Evolutionary conservation across 2,113 vertebrate genomes (phyloP).

Genomic region (Falcunculus frontatus): DNA sequence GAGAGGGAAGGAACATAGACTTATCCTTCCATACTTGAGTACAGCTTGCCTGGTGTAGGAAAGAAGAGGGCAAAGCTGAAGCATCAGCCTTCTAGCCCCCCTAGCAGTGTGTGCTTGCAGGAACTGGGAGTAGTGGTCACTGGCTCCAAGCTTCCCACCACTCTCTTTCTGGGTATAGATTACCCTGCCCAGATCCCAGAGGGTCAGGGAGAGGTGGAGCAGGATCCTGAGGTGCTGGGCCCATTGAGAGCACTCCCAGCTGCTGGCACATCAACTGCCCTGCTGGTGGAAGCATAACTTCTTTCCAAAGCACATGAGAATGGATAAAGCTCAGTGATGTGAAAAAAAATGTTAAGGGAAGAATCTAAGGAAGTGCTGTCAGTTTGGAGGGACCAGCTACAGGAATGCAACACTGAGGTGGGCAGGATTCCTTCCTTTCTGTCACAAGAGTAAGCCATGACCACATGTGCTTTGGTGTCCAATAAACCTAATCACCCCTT

Average conservation of each 20-base stretch:
- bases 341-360: constrained; percentile 10
- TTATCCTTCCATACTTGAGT: neutral
- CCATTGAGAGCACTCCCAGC: neutral
- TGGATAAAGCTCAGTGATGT: constrained; percentile 20
- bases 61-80: neutral
- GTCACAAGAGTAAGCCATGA: neutral
- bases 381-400: neutral
- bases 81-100: neutral
- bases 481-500: neutral
- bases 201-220: neutral
- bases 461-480: neutral
- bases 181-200: neutral
- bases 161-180: neutral
- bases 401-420: neutral
- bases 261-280: neutral
- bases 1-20: neutral
- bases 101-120: neutral
- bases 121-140: neutral
- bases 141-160: neutral
- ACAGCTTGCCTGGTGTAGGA: neutral
- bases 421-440: neutral
- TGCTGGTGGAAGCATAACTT: neutral
- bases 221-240: neutral
- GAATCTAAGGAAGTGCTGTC: neutral
- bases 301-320: constrained; percentile 29